Base-by-base conservation (phyloP, 2,888 invertebrate species). In the Netelia melanura region DNA sequence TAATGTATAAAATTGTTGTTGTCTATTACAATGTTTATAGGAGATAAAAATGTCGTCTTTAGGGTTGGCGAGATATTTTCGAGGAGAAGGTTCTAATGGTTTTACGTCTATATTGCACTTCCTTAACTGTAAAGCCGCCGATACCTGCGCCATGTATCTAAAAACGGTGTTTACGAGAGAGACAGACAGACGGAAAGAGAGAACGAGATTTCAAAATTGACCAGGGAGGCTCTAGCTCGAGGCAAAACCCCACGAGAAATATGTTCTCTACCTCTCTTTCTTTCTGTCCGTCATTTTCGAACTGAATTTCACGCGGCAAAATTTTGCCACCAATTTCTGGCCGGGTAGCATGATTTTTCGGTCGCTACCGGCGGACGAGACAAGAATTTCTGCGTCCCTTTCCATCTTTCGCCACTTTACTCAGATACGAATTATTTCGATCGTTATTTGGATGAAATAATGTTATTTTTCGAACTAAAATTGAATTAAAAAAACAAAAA, bases 31-130 rank as follows among this genome's bases (percentile, higher is more conserved):
- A 30, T 30, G 30, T 30, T 30, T 48, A 48, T 48, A 14, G 0
- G 14, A 48, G 48, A 48, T 14, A 14, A 48, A 48, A 2, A 6
- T 48, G 10, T 48, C 14, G 48, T 14, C 11, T 48, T 48, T 10
- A 14, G 14, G 11, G 14, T 2, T 48, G 10, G 10, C 48, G 48
- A 48, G 48, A 10, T 48, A 48, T 48, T 48, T 48, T 52, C 14
- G 23, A 38, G 9, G 67, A 62, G 52, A 61, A 80, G 71, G 58
- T 80, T 86, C 88, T 89, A 90, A 91, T 90, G 89, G 88, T 58
- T 91, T 91, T 91, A 91, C 89, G 89, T 44, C 38, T 91, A 90
- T 91, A 91, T 90, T 87, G 89, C 86, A 81, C 75, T 77, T 76
- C 67, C 61, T 74, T 85, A 80, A 83, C 67, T 80, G 83, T 76